These are phyloP conservation scores for Scotopteryx bipunctaria DNA, from an alignment of 2,888 invertebrate species.

Conservation along the genomic window DNA sequence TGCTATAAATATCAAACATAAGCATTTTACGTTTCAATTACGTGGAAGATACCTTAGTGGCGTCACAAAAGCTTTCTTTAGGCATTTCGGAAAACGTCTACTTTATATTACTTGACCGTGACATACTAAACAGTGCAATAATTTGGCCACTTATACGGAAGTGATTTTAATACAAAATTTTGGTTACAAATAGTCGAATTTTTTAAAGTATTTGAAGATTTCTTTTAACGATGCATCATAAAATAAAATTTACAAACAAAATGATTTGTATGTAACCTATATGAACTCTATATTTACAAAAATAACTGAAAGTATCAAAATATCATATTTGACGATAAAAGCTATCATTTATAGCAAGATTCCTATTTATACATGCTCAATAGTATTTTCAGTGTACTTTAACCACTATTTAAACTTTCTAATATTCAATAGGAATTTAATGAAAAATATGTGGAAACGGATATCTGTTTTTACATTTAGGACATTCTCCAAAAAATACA, in stretches of 20 bases:
- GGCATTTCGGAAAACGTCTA: conserved; percentile 33
- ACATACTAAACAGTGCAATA: conserved; percentile 31
- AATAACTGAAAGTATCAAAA: too few relatives aligned
- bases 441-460: too few relatives aligned
- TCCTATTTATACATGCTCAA: background rate
- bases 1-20: conserved; percentile 8
- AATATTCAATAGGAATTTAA: too few relatives aligned
- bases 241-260: too few relatives aligned
- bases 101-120: conserved; percentile 30
- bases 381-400: too few relatives aligned
- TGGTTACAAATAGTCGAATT: background rate
- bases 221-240: background rate
- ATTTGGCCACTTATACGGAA: conserved; percentile 38
- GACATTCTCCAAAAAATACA: too few relatives aligned
- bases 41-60: conserved; percentile 17
- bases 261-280: too few relatives aligned
- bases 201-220: background rate
- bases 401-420: too few relatives aligned
- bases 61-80: conserved; percentile 20
- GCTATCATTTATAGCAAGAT: too few relatives aligned
- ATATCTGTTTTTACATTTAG: too few relatives aligned
- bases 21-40: conserved; percentile 20
- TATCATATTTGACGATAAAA: too few relatives aligned
- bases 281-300: too few relatives aligned
- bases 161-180: conserved; percentile 18